Conservation (phyloP, 2,113 vertebrate species). For the Trogon melanurus region DNA sequence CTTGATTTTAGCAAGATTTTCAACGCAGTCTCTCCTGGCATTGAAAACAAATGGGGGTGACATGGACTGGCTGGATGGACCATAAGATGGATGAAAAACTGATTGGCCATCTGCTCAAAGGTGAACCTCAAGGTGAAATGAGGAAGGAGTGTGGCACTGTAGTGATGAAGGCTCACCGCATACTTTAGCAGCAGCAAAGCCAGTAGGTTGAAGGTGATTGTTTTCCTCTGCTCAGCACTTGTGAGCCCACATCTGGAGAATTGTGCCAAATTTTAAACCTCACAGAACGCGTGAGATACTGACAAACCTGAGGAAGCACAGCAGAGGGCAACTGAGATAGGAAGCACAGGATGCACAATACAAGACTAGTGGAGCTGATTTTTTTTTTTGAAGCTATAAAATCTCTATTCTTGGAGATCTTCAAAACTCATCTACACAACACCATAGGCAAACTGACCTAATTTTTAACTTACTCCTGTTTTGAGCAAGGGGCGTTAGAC, state of each 20-base stretch:
- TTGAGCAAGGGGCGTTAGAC: neutral
- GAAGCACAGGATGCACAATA: neutral
- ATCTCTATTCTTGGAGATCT: neutral
- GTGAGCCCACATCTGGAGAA: neutral
- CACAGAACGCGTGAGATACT: neutral
- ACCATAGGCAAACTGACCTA: slow-evolving; percentile 10
- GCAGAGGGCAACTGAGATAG: neutral
- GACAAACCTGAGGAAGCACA: neutral
- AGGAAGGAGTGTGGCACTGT: neutral
- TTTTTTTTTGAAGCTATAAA: neutral
- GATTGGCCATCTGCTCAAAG: neutral
- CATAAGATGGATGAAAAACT: neutral
- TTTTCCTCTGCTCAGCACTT: neutral
- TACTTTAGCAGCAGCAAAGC: neutral
- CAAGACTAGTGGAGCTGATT: neutral
- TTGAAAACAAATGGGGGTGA: neutral
- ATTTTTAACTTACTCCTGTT: neutral
- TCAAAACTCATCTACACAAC: neutral
- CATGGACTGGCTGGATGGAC: neutral
- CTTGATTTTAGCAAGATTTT: neutral
- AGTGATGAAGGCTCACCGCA: neutral
- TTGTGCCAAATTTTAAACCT: neutral
- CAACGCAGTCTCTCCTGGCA: neutral
- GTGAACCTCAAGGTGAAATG: neutral
- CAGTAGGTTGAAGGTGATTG: neutral